Percentiles rank a stretch among this genome's conserved stretches.
Conservation (phyloP, 2,797 vertebrate genomes). For the Brachymystax lenok region DNA sequence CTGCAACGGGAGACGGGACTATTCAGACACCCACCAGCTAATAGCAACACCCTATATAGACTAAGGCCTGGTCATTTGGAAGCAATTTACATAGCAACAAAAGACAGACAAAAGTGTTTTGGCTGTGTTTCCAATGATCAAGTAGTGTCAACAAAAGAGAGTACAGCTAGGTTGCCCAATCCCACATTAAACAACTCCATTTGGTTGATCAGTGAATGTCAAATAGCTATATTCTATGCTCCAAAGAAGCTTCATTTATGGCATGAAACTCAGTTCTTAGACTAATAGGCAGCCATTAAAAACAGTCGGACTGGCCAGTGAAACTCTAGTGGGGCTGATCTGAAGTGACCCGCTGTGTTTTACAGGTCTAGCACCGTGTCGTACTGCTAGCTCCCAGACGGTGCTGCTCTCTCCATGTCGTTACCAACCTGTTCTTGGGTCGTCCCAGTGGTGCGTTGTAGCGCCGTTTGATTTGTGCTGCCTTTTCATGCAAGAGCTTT, state of each 20-base stretch:
- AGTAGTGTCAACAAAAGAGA: neutral
- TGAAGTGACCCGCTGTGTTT: neutral
- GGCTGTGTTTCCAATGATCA: neutral
- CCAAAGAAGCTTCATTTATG: neutral
- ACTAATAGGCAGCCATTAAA: neutral
- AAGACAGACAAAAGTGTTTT: too few relatives aligned
- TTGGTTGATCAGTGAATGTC: neutral
- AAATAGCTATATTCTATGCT: neutral
- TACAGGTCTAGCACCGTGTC: neutral
- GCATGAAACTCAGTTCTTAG: neutral
- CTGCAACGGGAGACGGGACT: slow-evolving; percentile 38
- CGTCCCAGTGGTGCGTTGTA: slow-evolving; percentile 94
- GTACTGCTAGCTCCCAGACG: neutral
- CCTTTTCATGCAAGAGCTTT: slow-evolving; percentile 95
- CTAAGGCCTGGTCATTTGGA: neutral
- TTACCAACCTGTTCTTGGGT: slow-evolving; percentile 89
- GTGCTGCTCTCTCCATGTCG: neutral
- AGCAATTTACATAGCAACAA: neutral
- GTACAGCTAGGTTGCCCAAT: neutral
- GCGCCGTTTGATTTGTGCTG: slow-evolving; percentile 96
- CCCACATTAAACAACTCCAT: neutral
- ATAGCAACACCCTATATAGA: neutral
- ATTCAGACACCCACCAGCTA: neutral
- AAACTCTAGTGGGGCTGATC: neutral
- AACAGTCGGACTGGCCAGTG: neutral